Percentiles rank a stretch among this genome's conserved stretches.
Conservation (phyloP, 2,113 vertebrate species). For the Erythrocercus mccallii region DNA sequence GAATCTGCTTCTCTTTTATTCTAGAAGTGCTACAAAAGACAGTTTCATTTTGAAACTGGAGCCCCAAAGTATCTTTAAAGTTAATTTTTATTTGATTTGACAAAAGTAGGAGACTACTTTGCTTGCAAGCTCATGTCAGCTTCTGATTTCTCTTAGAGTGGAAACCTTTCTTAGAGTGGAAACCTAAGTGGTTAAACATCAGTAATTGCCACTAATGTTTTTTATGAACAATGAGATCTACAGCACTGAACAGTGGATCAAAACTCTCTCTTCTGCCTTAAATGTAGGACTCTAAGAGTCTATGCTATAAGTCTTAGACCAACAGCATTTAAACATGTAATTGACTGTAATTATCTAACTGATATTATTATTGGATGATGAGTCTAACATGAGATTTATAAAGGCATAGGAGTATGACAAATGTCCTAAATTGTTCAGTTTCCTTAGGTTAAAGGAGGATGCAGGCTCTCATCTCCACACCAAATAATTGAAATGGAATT, state of each 20-base stretch:
- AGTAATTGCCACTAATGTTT: neutral
- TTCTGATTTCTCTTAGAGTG: conserved; percentile 13
- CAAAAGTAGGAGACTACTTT: conserved; percentile 8
- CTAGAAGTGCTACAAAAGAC: neutral
- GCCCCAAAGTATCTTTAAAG: neutral
- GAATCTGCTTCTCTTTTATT: neutral
- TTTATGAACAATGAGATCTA: neutral
- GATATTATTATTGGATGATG: neutral
- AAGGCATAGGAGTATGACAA: neutral
- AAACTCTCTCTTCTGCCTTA: neutral
- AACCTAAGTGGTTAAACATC: neutral
- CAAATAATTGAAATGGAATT: neutral
- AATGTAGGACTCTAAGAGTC: neutral
- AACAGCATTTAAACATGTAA: neutral
- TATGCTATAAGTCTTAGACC: neutral
- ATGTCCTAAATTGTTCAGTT: neutral
- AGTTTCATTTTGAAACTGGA: neutral
- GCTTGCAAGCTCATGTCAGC: conserved; percentile 28
- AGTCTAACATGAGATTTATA: neutral
- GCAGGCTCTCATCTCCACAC: neutral
- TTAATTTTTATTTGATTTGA: conserved; percentile 57
- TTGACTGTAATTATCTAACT: neutral
- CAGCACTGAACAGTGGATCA: neutral
- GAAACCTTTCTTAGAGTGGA: neutral
- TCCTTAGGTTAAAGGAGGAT: neutral